A percentile compares a stretch with the other conserved stretches of the same genome.
phyloP scores from a whole-genome alignment of 2,113 vertebrate genomes.

The Myrmecophaga tridactyla region DNA sequence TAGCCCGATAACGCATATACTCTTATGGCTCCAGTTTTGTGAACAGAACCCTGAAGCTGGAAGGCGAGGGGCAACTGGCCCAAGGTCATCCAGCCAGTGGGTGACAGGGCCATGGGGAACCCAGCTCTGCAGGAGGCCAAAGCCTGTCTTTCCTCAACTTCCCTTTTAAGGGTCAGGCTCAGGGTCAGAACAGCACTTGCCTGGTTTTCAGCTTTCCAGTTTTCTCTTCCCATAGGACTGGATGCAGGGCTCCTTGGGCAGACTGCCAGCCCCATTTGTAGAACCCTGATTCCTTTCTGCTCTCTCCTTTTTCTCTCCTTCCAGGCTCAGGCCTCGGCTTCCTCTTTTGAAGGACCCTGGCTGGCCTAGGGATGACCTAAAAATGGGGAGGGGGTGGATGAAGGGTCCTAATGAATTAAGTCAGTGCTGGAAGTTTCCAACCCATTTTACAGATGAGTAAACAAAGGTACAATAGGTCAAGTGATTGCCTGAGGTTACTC shows the following conservation, averaged over 20 bases:
- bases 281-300: not conserved
- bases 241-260: not conserved
- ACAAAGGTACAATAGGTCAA: not conserved
- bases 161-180: not conserved
- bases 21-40: not conserved
- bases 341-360: not conserved
- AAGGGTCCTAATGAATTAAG: not conserved
- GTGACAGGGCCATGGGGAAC: too few relatives aligned
- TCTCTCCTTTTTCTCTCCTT: not conserved
- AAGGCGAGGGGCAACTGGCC: not conserved
- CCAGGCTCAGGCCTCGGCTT: not conserved
- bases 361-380: not conserved
- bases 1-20: not conserved
- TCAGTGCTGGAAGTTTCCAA: not conserved
- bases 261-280: not conserved
- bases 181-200: not conserved
- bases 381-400: not conserved
- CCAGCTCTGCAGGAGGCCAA: not conserved
- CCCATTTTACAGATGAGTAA: not conserved
- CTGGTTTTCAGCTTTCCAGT: not conserved
- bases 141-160: not conserved
- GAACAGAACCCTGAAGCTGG: not conserved
- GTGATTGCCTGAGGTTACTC: not conserved
- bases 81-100: not conserved
- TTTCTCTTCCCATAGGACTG: not conserved